phyloP scores from a whole-genome alignment of 2,113 vertebrate genomes.

The Perca schrenkii region DNA sequence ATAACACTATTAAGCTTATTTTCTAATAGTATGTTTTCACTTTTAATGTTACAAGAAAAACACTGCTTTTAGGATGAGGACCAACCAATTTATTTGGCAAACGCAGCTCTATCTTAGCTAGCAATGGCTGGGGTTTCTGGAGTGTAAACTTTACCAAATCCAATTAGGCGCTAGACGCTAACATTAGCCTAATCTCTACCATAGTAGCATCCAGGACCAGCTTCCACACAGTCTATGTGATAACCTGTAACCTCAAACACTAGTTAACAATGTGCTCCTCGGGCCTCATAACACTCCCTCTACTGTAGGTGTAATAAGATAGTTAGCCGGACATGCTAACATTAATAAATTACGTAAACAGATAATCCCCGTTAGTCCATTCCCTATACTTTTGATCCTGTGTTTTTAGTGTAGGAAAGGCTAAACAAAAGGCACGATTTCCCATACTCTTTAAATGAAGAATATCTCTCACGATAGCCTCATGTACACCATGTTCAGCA shows the following conservation, averaged over 20 bases:
- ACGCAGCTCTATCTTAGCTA: not conserved
- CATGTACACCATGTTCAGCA: not conserved
- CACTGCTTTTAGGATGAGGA: not conserved
- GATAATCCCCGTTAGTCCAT: not conserved
- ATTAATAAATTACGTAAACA: not conserved
- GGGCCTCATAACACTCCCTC: not conserved
- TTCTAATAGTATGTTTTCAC: not conserved
- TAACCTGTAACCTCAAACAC: not conserved
- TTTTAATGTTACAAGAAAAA: not conserved
- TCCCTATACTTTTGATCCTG: not conserved
- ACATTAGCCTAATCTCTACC: not conserved
- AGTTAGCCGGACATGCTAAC: not conserved
- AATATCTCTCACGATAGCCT: not conserved
- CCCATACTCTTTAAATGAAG: not conserved
- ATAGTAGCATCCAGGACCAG: not conserved
- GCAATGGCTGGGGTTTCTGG: not conserved
- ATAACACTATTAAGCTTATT: no score
- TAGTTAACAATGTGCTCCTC: not conserved
- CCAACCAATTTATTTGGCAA: not conserved
- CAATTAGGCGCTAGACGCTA: not conserved
- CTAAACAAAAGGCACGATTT: not conserved
- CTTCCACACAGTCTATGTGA: not conserved
- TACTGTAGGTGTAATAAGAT: not conserved
- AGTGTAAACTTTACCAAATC: not conserved
- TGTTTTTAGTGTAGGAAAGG: not conserved